Conservation (phyloP, 2,797 vertebrate species). For the Pelochelys cantorii region DNA sequence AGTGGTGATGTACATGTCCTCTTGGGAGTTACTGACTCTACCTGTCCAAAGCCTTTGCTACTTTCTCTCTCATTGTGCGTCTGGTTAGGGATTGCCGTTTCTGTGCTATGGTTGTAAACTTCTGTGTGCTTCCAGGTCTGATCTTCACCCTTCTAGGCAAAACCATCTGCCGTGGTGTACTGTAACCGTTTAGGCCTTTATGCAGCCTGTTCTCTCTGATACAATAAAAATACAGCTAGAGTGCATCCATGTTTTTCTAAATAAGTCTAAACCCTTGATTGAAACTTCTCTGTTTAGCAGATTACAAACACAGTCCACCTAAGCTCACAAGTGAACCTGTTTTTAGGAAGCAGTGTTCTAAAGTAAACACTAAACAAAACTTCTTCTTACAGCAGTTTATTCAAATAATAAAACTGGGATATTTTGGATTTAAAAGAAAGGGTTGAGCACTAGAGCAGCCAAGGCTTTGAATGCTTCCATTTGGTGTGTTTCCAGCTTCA, state of each 20-base stretch:
- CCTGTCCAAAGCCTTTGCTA: neutral
- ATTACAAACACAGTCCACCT: neutral
- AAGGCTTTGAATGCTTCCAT: neutral
- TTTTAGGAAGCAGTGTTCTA: neutral
- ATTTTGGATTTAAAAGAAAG: neutral
- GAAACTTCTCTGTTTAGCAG: neutral
- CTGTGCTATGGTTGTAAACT: neutral
- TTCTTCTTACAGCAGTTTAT: neutral
- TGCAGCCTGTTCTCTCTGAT: constrained; percentile 53
- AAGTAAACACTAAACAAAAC: neutral
- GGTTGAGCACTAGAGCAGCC: neutral
- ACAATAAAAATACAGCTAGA: constrained; percentile 59
- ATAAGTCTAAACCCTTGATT: neutral
- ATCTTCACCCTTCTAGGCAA: neutral
- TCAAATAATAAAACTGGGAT: neutral
- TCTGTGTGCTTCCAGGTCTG: neutral
- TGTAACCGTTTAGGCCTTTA: neutral
- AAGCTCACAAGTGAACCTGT: neutral
- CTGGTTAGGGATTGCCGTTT: neutral
- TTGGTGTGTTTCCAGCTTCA: neutral
- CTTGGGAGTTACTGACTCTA: neutral
- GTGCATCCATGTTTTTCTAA: neutral
- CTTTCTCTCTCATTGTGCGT: neutral
- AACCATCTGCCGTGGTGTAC: neutral
- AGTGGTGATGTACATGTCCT: neutral